These are phyloP conservation scores for Lepeophtheirus nordmannii DNA, from an alignment of 2,888 invertebrate species.

Conservation along the genomic window DNA sequence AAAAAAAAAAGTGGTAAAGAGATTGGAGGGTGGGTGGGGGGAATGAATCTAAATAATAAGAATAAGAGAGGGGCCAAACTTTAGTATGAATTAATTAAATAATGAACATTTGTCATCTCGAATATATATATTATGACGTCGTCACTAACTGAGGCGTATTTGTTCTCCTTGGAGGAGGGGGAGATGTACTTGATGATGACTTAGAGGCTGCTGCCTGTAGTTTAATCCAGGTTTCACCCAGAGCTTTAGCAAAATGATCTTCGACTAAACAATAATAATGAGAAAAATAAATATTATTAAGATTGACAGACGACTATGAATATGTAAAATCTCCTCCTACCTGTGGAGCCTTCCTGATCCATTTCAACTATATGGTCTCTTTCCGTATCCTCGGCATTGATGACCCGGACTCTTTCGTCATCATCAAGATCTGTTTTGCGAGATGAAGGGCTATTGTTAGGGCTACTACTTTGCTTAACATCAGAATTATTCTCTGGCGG, in stretches of 20 bases:
- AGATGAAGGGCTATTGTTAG: background rate
- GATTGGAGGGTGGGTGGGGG: too few relatives aligned
- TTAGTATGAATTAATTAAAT: background rate
- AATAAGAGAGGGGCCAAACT: background rate
- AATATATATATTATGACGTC: background rate
- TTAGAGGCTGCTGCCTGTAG: conserved; percentile 29
- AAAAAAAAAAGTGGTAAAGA: background rate
- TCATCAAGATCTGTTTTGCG: background rate
- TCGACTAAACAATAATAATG: conserved; percentile 53
- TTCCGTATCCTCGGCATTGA: conserved; percentile 1
- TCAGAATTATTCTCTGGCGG: background rate
- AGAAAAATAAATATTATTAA: conserved; percentile 4
- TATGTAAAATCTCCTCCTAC: conserved; percentile 10
- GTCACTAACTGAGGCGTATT: background rate
- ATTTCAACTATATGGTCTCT: conserved; percentile 4
- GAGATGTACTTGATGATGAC: background rate
- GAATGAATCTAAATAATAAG: background rate
- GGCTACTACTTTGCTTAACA: background rate
- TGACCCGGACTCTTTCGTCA: background rate
- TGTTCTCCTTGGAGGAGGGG: conserved; percentile 1
- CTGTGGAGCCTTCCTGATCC: conserved; percentile 20
- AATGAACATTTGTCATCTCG: background rate
- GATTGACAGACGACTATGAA: background rate
- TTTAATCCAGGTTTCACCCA: conserved; percentile 58
- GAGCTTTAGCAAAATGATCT: conserved; percentile 79